Conservation (phyloP, 2,888 invertebrate genomes). For the Physocephala rufipes region DNA sequence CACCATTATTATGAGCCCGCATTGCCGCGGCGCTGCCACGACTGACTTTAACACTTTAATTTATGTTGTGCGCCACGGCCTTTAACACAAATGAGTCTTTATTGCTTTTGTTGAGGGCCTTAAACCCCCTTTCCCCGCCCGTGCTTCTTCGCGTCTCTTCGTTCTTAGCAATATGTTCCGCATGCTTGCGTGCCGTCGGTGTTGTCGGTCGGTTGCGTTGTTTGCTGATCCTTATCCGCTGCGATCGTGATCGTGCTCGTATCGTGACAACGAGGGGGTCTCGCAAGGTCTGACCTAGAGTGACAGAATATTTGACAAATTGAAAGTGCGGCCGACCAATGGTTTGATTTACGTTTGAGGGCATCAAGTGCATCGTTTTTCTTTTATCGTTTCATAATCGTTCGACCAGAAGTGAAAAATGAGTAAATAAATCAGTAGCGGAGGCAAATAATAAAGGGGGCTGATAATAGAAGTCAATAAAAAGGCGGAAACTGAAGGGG, state of each 20-base stretch:
- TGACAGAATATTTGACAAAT: slow-evolving; percentile 22
- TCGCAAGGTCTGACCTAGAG: not conserved
- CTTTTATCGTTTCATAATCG: slow-evolving; percentile 5
- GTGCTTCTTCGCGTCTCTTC: not conserved
- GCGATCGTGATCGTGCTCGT: not conserved
- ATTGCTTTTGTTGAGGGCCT: slow-evolving; percentile 30
- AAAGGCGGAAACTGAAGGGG: too few relatives aligned
- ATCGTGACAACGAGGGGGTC: not conserved
- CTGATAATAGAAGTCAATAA: slow-evolving; percentile 21
- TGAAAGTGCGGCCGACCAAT: not conserved
- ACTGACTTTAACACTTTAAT: slow-evolving; percentile 40
- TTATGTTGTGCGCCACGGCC: slow-evolving; percentile 42
- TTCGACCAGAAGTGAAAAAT: not conserved
- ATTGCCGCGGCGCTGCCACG: slow-evolving; percentile 4
- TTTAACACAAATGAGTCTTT: slow-evolving; percentile 38
- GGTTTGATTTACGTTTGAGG: not conserved
- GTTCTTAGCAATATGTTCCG: not conserved
- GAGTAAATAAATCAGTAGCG: not conserved
- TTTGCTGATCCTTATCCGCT: slow-evolving; percentile 15
- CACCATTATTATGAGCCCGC: slow-evolving; percentile 35
- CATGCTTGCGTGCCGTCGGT: not conserved
- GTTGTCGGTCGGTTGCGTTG: not conserved
- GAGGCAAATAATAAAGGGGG: slow-evolving; percentile 10
- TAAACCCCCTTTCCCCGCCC: too few relatives aligned
- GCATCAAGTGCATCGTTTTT: not conserved